Percentiles rank a stretch among this genome's conserved stretches.
phyloP scores from a whole-genome alignment of 2,113 vertebrate genomes.

The Lathamus discolor region DNA sequence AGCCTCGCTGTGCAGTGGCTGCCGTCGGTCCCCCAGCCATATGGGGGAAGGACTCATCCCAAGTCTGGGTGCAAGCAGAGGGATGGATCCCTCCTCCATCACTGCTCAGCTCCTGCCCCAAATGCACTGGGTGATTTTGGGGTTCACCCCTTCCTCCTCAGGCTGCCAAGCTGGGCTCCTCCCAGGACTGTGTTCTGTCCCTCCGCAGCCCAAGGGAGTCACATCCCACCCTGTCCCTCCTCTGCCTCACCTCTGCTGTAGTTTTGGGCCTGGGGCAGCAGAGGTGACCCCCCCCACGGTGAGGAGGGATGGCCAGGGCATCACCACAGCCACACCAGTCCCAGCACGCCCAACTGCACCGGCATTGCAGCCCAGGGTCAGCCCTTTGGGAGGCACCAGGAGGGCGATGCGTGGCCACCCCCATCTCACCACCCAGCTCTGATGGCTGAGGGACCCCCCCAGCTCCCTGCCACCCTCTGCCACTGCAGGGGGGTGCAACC shows the following conservation, averaged over 20 bases:
- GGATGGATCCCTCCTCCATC: not conserved
- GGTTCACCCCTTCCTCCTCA: not conserved
- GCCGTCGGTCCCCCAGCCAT: not conserved
- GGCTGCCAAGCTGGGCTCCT: not conserved
- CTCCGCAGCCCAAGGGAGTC: not conserved
- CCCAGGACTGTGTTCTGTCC: not conserved
- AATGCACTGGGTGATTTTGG: not conserved
- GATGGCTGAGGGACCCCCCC: not conserved
- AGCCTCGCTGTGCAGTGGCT: not conserved
- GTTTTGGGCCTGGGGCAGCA: not conserved
- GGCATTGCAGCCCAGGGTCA: not conserved
- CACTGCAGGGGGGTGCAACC: not conserved
- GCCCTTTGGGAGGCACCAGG: not conserved
- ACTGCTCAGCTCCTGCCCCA: not conserved
- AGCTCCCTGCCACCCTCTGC: rapidly evolving
- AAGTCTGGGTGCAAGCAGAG: rapidly evolving
- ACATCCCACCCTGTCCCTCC: not conserved
- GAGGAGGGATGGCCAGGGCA: not conserved
- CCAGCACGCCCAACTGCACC: not conserved
- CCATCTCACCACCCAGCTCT: not conserved
- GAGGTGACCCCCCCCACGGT: not conserved
- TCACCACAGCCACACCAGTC: not conserved
- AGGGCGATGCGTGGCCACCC: rapidly evolving
- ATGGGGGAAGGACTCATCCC: not conserved
- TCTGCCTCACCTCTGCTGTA: not conserved